Evolutionary conservation across 30 jellyfish, hydroid and myxozoan species (phyloP).

Genomic region (Chrysaora quinquecirrha): DNA sequence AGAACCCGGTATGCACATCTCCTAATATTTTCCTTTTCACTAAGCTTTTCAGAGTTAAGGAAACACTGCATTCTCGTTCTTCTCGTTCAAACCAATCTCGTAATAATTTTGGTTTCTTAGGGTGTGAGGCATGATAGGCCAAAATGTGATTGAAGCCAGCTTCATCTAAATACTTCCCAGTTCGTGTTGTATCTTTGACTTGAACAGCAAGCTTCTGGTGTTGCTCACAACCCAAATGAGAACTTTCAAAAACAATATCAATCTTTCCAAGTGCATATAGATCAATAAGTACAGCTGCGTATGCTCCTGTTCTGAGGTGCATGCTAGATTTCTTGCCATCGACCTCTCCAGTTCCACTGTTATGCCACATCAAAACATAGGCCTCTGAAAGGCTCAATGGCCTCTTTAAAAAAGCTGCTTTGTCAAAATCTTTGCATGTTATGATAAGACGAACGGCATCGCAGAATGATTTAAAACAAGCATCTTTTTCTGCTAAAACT

Average conservation of each 20-base stretch:
- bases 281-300: slow-evolving; percentile 86
- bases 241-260: slow-evolving; percentile 30
- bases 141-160: slow-evolving; percentile 76
- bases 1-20: slow-evolving; percentile 77
- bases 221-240: slow-evolving; percentile 56
- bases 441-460: slow-evolving; percentile 66
- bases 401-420: slow-evolving; percentile 43
- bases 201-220: slow-evolving; percentile 46
- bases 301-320: slow-evolving; percentile 80
- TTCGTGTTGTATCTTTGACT: slow-evolving; percentile 46
- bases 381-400: slow-evolving; percentile 71
- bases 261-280: slow-evolving; percentile 70
- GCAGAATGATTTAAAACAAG: slow-evolving; percentile 66
- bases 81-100: slow-evolving; percentile 73
- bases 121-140: slow-evolving; percentile 52
- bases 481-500: slow-evolving; percentile 69
- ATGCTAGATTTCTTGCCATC: slow-evolving; percentile 77
- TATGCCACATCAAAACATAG: slow-evolving; percentile 73
- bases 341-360: slow-evolving; percentile 68
- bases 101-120: slow-evolving; percentile 30
- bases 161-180: slow-evolving; percentile 70
- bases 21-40: slow-evolving; percentile 69
- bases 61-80: slow-evolving; percentile 72
- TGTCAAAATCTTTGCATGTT: slow-evolving; percentile 66
- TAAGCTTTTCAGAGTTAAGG: slow-evolving; percentile 58